A percentile compares a stretch with the other conserved stretches of the same genome.
These are phyloP conservation scores for Tragulus kanchil DNA, from an alignment of 2,113 vertebrate genomes.

Conservation along the genomic window DNA sequence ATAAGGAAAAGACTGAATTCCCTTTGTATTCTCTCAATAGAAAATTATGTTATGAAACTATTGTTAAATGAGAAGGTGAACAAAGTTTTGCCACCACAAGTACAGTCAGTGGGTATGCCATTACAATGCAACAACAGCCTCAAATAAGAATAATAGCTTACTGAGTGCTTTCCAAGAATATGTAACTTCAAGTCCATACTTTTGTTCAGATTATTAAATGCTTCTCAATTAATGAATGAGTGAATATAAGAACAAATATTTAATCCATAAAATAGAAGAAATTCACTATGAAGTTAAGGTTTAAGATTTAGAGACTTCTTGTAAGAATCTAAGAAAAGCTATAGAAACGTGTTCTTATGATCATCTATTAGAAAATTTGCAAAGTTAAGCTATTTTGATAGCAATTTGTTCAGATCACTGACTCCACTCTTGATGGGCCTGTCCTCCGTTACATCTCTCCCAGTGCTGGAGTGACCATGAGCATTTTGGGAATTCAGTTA, in stretches of 20 bases:
- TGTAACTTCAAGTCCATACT: too few species aligned
- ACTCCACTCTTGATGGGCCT: background rate
- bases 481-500: constrained; percentile 29
- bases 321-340: background rate
- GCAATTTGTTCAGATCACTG: background rate
- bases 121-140: background rate
- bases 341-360: background rate
- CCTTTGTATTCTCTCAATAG: background rate
- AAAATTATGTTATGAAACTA: background rate
- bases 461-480: background rate
- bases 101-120: background rate
- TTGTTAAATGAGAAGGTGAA: constrained; percentile 5
- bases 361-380: constrained; percentile 16
- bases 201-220: background rate
- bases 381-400: constrained; percentile 13
- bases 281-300: background rate
- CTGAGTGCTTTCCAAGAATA: background rate
- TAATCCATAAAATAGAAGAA: background rate
- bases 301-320: background rate
- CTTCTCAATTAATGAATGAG: background rate
- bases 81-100: background rate
- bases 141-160: background rate
- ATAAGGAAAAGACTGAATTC: background rate
- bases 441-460: background rate
- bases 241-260: background rate